Evolutionary conservation across 2,797 vertebrate species (phyloP), one percentile per base, ranked within the genome.

Genomic region (Dromococcyx pavoninus): DNA sequence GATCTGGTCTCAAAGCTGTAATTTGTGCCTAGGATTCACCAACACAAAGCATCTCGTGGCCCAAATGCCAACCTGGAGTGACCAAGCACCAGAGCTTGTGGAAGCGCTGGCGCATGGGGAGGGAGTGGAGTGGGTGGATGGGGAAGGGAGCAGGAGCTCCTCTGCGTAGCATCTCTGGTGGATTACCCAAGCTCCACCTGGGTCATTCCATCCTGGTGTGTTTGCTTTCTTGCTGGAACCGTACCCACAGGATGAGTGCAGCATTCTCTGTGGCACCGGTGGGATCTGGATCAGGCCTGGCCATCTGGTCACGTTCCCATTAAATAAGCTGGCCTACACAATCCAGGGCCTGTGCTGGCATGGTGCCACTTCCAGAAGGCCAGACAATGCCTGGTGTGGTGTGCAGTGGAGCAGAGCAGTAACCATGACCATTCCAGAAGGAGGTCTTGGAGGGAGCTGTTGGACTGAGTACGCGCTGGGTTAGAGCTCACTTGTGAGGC

Each of bases 321-420:
- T 80, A 27, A 81, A 41, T 64, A 35, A 74, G 27, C 71, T 64
- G 51, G 25, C 71, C 82, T 46, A 3, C 54, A n/a, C 53, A 51
- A 8, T 75, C 71, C 86, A 43, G 78, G 66, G 74, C 43, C 43
- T 3, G 10, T 9, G 44, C 80, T 93, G 93, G 91, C 74, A 62
- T 8, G 35, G 43, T 71, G 91, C 91, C 81, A 28, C 88, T 91
- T 89, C 32, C 74, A 91, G 81, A 84, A 80, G 70, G 77, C 48
- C 69, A 65, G 73, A 58, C 85, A 62, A 39, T 87, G 91, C 70
- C 73, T 41, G 77, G 22, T 77, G 58, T 37, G 65, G 58, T 43
- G 1, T 30, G 35, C 11, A 13, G 71, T n/a, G 32, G 32, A 24
- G 58, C 37, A 39, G 53, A 58, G 51, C 44, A 30, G 37, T 22